Evolutionary conservation across 2,797 vertebrate genomes (phyloP).

Genomic region (Tympanoctomys barrerae): DNA sequence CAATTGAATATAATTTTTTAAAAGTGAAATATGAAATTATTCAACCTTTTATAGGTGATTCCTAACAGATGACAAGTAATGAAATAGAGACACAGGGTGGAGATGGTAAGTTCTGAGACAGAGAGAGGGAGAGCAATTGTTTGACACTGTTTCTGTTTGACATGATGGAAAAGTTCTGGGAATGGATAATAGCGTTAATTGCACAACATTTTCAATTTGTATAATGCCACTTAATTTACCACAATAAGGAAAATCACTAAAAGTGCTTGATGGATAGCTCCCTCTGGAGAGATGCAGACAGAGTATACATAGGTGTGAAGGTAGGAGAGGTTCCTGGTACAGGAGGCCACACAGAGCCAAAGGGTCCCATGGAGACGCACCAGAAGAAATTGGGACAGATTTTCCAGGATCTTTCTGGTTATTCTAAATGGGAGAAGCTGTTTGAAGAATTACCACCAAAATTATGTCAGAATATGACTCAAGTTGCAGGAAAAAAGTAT

Average conservation of each 20-base stretch:
- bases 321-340: rapidly evolving
- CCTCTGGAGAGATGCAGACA: not conserved
- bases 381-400: not conserved
- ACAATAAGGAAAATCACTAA: not conserved
- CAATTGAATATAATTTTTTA: not conserved
- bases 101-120: not conserved
- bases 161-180: not conserved
- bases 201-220: not conserved
- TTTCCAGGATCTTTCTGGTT: not conserved
- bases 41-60: not conserved
- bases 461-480: not conserved
- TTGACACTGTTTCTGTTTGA: not conserved
- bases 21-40: not conserved
- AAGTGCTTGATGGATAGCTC: not conserved
- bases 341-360: not conserved
- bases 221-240: not conserved
- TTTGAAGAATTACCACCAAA: not conserved
- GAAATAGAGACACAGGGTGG: not conserved
- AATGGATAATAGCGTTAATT: not conserved
- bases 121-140: not conserved
- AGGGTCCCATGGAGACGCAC: rapidly evolving
- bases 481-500: not conserved
- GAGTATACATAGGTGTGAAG: not conserved
- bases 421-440: not conserved
- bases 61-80: not conserved